Evolutionary conservation across 2,113 vertebrate species (phyloP), one percentile per base, ranked within the genome.

Genomic region (Tragulus kanchil): DNA sequence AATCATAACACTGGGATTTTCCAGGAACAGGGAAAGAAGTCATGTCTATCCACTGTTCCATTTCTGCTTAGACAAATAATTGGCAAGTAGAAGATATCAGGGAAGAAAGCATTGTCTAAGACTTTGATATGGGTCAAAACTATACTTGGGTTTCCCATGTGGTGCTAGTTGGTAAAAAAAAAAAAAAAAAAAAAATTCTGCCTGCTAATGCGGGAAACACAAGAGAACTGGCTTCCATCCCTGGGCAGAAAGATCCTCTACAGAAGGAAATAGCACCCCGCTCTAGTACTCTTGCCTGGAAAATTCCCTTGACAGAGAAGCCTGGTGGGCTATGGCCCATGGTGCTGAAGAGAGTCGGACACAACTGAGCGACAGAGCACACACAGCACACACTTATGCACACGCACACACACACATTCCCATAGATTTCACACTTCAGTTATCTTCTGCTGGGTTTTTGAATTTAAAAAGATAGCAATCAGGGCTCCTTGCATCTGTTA

Each of bases 61-160:
- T 67, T 92, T 90, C 77, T 96, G 28, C 9, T 62, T 25, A 94
- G 45, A 92, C 31, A 79, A 87, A 56, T 28, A 84, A 61, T 3
- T 86, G n/a, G 23, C 26, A 5, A 8, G 48, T 28, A 31, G 75
- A 9, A 26, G 15, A 26, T 15, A 48, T 3, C 4, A 3, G 6
- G 45, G 25, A 23, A 69, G 28, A 36, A 78, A 95, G 3, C 4
- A 5, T 25, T 77, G 17, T 42, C 45, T 91, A 91, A 89, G 58
- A 82, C 81, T 94, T 77, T 54, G 15, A 31, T 36, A 28, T 69
- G 23, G 0, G n/a, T 73, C 31, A 64, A 79, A 62, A 12, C 83
- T 36, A 65, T 31, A 81, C 69, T 36, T 21, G n/a, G 67, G 8
- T 17, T 69, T 69, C n/a, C 67, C 67, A 42, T 11, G 9, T 42